Conservation (phyloP, 92 coral and sea anemone genomes). For the Paramuricea clavata region DNA sequence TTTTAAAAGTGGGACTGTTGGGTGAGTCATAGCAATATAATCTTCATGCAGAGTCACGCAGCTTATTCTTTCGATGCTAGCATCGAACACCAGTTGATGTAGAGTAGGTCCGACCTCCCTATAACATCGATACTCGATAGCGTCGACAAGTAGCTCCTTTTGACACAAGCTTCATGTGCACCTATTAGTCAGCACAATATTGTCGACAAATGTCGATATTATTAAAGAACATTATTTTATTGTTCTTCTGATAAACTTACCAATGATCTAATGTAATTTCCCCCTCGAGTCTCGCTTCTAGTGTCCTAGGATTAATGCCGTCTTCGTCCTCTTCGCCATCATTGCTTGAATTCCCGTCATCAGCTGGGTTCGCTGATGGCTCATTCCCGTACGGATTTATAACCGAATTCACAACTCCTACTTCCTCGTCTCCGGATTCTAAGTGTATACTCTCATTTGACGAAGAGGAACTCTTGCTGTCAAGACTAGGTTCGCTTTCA, state of each 20-base stretch:
- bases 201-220: background rate
- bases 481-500: constrained; percentile 25
- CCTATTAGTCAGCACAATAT: constrained; percentile 2
- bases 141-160: background rate
- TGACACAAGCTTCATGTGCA: constrained; percentile 7
- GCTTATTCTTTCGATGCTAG: background rate
- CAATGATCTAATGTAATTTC: background rate
- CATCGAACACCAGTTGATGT: constrained; percentile 24
- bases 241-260: background rate
- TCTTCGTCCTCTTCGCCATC: constrained; percentile 3
- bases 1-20: constrained; percentile 16
- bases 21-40: background rate
- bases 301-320: constrained; percentile 7
- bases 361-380: background rate
- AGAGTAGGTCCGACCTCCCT: constrained; percentile 22
- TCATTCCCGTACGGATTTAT: constrained; percentile 15
- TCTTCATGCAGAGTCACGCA: constrained; percentile 7
- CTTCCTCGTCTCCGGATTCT: constrained; percentile 5
- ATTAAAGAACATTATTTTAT: background rate
- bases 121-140: constrained; percentile 21
- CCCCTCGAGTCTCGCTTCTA: constrained; percentile 37
- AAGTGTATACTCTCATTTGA: background rate
- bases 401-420: background rate
- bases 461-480: background rate
- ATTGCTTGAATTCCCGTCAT: too few relatives aligned